Percentiles rank a stretch among this genome's conserved stretches.
phyloP scores from a whole-genome alignment of 1,140 invertebrate genomes.

The Lordiphosa stackelbergi region DNA sequence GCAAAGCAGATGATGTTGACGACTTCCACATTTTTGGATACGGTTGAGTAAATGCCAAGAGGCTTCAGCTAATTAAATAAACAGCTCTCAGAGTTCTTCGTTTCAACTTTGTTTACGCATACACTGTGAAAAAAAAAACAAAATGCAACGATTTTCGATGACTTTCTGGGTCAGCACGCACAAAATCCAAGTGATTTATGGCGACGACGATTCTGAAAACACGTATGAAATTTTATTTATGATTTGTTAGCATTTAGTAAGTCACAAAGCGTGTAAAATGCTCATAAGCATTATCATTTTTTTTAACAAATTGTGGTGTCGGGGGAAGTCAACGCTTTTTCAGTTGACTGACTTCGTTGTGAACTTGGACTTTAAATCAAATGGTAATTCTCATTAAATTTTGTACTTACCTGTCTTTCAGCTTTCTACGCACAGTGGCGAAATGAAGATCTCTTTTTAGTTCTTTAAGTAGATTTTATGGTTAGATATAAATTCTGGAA shows the following conservation, averaged over 20 bases:
- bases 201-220: slow-evolving; percentile 20
- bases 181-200: slow-evolving; percentile 58
- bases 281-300: slow-evolving; percentile 42
- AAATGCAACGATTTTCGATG: slow-evolving; percentile 12
- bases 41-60: slow-evolving; percentile 55
- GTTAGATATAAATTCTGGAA: slow-evolving; percentile 43
- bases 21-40: slow-evolving; percentile 52
- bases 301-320: slow-evolving; percentile 28
- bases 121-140: slow-evolving; percentile 32
- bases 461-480: slow-evolving; percentile 35
- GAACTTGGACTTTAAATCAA: slow-evolving; percentile 32
- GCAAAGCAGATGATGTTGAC: slow-evolving; percentile 2
- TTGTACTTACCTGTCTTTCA: slow-evolving; percentile 10
- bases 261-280: slow-evolving; percentile 61
- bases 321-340: slow-evolving; percentile 57
- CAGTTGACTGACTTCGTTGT: slow-evolving; percentile 55
- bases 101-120: slow-evolving; percentile 19
- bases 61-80: slow-evolving; percentile 59
- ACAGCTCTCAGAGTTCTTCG: slow-evolving; percentile 21
- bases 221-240: slow-evolving; percentile 54
- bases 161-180: slow-evolving; percentile 60
- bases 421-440: slow-evolving; percentile 49
- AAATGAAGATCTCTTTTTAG: slow-evolving; percentile 32
- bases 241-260: slow-evolving; percentile 51
- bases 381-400: neutral